Base-by-base conservation (phyloP, 2,113 vertebrate species). In the Eubucco bourcierii region DNA sequence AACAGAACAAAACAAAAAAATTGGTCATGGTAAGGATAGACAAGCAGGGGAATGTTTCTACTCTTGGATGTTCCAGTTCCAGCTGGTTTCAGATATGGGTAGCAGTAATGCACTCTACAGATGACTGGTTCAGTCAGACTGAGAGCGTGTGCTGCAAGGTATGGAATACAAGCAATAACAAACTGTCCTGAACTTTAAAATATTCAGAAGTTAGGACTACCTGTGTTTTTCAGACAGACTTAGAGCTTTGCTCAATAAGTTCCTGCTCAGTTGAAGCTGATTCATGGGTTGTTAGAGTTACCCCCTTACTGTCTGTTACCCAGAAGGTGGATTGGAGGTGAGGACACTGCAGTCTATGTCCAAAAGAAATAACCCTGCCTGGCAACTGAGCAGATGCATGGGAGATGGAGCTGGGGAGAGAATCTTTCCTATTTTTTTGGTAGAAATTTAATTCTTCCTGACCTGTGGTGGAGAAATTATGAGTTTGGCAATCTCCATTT, bases 1-100 rank as follows among this genome's bases (percentile, higher is more conserved):
- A 39, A 8, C 10, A 39, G 11, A 39, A 8, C 37, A 39, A 39
- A 39, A 39, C 37, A 37, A 37, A 7, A 37, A 37, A 7, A 39
- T 39, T 80, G n/a, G 50, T 55, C 65, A 33, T 55, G n/a, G 17
- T 70, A 78, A 31, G 29, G 60, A 24, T 18, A 84, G 65, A 61
- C 37, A 29, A 84, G 47, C 21, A 55, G 44, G 7, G 24, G 23
- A 70, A 66, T 46, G 27, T 82, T 90, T 82, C 84, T 90, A 21
- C 71, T 90, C 65, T 78, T 81, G 61, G 27, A 56, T 78, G 6
- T 78, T 82, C 80, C 50, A 31, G 61, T 81, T 88, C 31, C 71
- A 82, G 58, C 90, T 27, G 50, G 76, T 66, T 70, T 88, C 4
- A 27, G 58, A 61, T 65, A 79, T 46, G 61, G 29, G 52, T 78